Conservation (phyloP, 1,140 invertebrate species). For the Solenopsis invicta region DNA sequence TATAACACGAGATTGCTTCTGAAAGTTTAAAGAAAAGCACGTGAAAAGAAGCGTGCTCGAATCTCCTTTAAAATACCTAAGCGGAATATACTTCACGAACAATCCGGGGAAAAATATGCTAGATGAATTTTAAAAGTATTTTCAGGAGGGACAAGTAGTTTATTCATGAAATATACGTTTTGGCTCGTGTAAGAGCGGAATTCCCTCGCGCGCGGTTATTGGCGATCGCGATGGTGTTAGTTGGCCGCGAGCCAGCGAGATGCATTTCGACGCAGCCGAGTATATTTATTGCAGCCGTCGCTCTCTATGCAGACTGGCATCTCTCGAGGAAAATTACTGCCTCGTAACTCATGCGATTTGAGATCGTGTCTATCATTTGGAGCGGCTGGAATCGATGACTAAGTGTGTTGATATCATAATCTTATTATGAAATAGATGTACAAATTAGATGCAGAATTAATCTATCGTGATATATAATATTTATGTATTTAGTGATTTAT, state of each 20-base stretch:
- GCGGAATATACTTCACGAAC: neutral
- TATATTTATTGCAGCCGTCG: slow-evolving; percentile 71
- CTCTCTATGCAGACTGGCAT: slow-evolving; percentile 63
- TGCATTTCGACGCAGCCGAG: slow-evolving; percentile 65
- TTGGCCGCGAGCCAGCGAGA: slow-evolving; percentile 42
- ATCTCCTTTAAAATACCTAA: slow-evolving; percentile 23
- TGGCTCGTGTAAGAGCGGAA: slow-evolving; percentile 9
- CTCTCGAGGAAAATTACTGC: slow-evolving; percentile 66
- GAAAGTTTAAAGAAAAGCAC: neutral
- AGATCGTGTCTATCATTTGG: slow-evolving; percentile 67
- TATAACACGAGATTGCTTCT: neutral
- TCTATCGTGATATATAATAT: neutral
- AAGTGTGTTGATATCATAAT: slow-evolving; percentile 63
- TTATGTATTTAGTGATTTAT: neutral
- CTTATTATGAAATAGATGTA: slow-evolving; percentile 29
- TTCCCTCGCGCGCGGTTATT: slow-evolving; percentile 16
- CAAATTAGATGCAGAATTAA: neutral
- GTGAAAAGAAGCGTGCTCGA: neutral
- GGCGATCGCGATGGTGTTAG: neutral
- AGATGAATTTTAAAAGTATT: slow-evolving; percentile 25
- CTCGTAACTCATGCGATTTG: slow-evolving; percentile 64
- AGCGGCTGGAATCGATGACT: neutral
- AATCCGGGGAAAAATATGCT: slow-evolving; percentile 20
- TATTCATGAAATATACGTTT: slow-evolving; percentile 53
- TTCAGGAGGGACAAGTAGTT: neutral